phyloP scores from a whole-genome alignment of 2,888 invertebrate genomes.

The Pammene aurita region DNA sequence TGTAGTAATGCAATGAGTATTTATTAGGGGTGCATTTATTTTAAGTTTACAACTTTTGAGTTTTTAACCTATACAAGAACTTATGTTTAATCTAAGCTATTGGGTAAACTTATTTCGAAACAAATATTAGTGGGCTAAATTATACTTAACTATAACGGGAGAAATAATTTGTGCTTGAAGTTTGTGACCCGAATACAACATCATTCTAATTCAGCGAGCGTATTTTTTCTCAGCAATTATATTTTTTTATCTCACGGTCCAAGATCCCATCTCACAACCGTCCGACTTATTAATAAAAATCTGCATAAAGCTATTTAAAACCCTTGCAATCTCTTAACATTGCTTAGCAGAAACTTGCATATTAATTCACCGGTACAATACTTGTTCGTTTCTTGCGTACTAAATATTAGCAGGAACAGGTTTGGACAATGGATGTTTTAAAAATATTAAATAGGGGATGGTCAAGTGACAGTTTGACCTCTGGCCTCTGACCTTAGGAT shows the following conservation, averaged over 20 bases:
- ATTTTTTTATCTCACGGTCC: conserved; percentile 37
- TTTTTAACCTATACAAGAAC: no score
- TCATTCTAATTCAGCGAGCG: neutral
- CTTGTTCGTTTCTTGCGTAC: conserved; percentile 28
- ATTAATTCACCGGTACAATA: conserved; percentile 25
- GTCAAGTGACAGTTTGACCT: conserved; percentile 37
- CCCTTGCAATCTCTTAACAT: conserved; percentile 19
- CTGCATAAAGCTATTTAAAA: conserved; percentile 39
- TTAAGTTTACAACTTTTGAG: neutral
- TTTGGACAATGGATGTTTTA: conserved; percentile 26
- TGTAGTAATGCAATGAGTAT: conserved; percentile 24
- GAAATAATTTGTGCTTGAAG: no score
- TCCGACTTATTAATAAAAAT: conserved; percentile 35
- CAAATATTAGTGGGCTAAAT: no score
- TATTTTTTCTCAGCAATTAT: conserved; percentile 10
- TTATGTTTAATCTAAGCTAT: no score
- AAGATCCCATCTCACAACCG: conserved; percentile 28
- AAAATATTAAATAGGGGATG: conserved; percentile 33
- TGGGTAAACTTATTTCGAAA: no score
- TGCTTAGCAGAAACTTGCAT: conserved; percentile 37
- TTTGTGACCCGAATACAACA: no score
- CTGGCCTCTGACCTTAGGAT: conserved; percentile 37
- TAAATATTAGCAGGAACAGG: conserved; percentile 32
- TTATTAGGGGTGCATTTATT: neutral
- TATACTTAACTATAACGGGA: no score